Conservation (phyloP, 2,797 vertebrate genomes). For the Pseudochirops cupreus region DNA sequence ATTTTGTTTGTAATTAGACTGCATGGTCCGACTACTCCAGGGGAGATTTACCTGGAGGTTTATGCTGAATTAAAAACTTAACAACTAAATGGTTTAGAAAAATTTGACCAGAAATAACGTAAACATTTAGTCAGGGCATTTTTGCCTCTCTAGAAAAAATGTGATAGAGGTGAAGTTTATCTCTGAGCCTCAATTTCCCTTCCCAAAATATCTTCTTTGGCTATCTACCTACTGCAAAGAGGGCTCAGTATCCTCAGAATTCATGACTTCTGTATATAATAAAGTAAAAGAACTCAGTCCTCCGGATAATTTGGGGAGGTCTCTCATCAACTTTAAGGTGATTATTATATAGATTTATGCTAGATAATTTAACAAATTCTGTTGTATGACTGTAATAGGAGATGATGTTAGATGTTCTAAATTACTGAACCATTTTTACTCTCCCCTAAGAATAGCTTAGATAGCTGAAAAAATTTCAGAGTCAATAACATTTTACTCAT, state of each 20-base stretch:
- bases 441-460: constrained; percentile 69
- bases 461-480: constrained; percentile 69
- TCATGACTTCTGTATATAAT: constrained; percentile 60
- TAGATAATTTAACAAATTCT: not conserved
- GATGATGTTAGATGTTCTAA: not conserved
- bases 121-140: constrained; percentile 41
- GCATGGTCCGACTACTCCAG: constrained; percentile 58
- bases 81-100: constrained; percentile 68
- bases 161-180: constrained; percentile 34
- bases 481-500: constrained; percentile 57
- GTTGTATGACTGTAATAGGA: not conserved
- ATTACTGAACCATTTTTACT: constrained; percentile 69
- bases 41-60: constrained; percentile 51
- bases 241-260: constrained; percentile 28
- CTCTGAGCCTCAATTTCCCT: not conserved
- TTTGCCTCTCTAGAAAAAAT: constrained; percentile 8
- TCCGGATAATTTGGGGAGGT: constrained; percentile 45
- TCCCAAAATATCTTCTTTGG: constrained; percentile 46
- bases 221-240: constrained; percentile 2
- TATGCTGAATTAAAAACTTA: constrained; percentile 66
- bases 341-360: constrained; percentile 27
- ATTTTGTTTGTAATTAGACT: not conserved
- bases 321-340: constrained; percentile 69
- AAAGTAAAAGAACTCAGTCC: constrained; percentile 58
- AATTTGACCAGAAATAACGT: constrained; percentile 41